phyloP scores from a whole-genome alignment of 64 coral and sea anemone genomes.

The Actinia tenebrosa region DNA sequence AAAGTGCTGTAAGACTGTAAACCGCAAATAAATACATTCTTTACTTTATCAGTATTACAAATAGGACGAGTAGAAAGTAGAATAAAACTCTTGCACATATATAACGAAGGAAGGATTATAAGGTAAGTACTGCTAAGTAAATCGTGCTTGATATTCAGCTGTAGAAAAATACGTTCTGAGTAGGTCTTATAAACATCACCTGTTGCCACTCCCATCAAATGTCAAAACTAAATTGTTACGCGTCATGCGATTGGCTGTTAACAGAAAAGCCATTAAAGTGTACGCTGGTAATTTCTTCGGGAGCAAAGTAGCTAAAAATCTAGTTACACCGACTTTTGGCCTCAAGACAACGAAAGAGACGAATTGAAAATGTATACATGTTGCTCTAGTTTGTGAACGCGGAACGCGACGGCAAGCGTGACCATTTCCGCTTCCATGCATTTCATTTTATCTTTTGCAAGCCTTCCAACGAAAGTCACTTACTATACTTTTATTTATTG shows the following conservation, averaged over 20 bases:
- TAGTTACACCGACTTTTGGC: neutral
- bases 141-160: neutral
- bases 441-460: too few species aligned
- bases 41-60: too few species aligned
- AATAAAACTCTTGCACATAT: too few species aligned
- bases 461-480: too few species aligned
- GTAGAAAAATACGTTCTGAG: neutral
- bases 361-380: too few species aligned
- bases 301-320: too few species aligned
- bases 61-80: too few species aligned
- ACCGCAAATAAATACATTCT: neutral
- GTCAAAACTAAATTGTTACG: neutral
- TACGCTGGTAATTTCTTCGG: too few species aligned
- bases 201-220: neutral
- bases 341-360: neutral
- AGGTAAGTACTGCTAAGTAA: neutral
- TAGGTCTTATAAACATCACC: neutral
- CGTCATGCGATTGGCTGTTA: neutral
- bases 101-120: neutral
- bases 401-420: too few species aligned
- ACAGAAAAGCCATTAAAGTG: neutral
- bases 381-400: too few species aligned
- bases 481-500: too few species aligned
- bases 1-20: neutral
- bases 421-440: too few species aligned